Evolutionary conservation across 2,113 vertebrate species (phyloP).

Genomic region (Dicaeum eximium): DNA sequence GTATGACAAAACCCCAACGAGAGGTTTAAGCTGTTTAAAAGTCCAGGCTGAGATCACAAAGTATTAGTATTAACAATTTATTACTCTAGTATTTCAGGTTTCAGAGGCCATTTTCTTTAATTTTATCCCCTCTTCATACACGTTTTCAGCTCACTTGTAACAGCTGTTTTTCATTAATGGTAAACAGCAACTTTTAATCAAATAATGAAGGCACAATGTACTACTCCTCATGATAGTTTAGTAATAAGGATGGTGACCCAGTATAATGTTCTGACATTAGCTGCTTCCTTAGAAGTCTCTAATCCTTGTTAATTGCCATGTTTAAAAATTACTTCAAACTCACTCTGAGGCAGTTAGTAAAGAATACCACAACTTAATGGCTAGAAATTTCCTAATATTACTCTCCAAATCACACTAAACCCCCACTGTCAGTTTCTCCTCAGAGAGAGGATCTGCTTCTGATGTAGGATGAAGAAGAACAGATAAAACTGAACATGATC

Average conservation of each 20-base stretch:
- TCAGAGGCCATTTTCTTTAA: background rate
- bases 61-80: background rate
- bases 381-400: background rate
- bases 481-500: background rate
- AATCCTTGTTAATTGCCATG: background rate
- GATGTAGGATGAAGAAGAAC: background rate
- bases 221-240: background rate
- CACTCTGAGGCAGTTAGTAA: background rate
- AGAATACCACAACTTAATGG: background rate
- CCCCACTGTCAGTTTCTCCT: background rate
- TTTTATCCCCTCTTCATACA: background rate
- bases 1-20: background rate
- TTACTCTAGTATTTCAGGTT: background rate
- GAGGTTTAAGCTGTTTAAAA: background rate
- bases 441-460: background rate
- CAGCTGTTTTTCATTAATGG: background rate
- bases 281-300: background rate
- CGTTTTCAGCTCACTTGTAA: background rate
- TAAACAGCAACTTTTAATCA: slow-evolving; percentile 16
- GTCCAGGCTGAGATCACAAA: background rate
- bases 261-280: background rate
- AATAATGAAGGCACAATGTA: background rate
- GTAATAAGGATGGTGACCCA: background rate
- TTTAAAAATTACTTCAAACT: background rate
- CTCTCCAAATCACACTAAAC: background rate